These are phyloP conservation scores for Labeo calbasu DNA, from an alignment of 2,797 vertebrate species.

Conservation along the genomic window DNA sequence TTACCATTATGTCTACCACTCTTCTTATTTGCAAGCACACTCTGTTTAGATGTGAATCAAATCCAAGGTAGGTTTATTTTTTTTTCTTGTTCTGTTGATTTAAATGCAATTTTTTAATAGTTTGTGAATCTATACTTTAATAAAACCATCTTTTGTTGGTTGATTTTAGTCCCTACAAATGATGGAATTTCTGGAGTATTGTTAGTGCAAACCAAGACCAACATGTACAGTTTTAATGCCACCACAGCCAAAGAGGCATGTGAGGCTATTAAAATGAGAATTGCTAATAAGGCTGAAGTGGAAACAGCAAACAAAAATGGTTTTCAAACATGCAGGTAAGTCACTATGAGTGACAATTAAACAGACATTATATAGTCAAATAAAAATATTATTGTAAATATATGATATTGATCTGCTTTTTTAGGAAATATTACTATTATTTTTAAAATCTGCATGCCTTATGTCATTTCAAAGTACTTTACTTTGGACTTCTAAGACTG, in stretches of 20 bases:
- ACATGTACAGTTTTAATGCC: constrained; percentile 69
- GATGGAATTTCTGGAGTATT: constrained; percentile 67
- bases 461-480: background rate
- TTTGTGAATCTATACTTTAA: background rate
- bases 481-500: background rate
- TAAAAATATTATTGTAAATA: background rate
- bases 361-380: background rate
- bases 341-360: background rate
- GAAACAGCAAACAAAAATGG: constrained; percentile 63
- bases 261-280: constrained; percentile 62
- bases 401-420: background rate
- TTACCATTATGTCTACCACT: constrained; percentile 27
- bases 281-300: constrained; percentile 72
- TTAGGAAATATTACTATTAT: background rate
- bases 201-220: constrained; percentile 58
- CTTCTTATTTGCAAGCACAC: constrained; percentile 24
- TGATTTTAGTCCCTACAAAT: constrained; percentile 39
- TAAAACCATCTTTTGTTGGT: background rate
- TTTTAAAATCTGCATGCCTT: background rate
- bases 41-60: constrained; percentile 46
- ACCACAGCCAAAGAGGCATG: constrained; percentile 67
- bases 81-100: background rate
- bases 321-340: constrained; percentile 80
- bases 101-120: background rate
- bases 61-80: constrained; percentile 63